Evolutionary conservation across 2,888 invertebrate species (phyloP).

Genomic region (Apocheima hispidaria): DNA sequence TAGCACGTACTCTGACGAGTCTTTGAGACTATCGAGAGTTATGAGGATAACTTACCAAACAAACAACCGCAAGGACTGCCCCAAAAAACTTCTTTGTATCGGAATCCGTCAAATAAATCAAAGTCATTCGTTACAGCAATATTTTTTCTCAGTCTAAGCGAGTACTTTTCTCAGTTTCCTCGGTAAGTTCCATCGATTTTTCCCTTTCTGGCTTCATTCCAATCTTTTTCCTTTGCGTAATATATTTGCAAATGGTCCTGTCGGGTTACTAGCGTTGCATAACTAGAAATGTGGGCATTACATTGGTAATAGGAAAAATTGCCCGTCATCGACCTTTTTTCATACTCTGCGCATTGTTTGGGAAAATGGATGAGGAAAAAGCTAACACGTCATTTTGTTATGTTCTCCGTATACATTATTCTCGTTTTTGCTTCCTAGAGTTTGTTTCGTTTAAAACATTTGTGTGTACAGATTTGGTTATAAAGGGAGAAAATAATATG

Average conservation of each 20-base stretch:
- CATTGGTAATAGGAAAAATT: conserved; percentile 44
- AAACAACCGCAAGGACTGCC: conserved; percentile 30
- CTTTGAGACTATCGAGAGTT: conserved; percentile 12
- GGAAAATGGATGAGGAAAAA: conserved; percentile 37
- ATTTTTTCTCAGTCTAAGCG: conserved; percentile 49
- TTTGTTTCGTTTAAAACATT: conserved; percentile 24
- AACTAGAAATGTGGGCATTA: conserved; percentile 54
- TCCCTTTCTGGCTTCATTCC: conserved; percentile 72
- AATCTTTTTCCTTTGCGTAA: conserved; percentile 72
- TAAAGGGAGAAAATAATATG: conserved; percentile 21
- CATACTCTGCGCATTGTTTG: conserved; percentile 37
- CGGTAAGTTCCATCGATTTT: conserved; percentile 70
- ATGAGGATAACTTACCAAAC: conserved; percentile 31
- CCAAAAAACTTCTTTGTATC: conserved; percentile 35
- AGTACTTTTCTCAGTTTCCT: conserved; percentile 46
- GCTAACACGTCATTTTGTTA: conserved; percentile 32
- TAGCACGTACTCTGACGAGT: not conserved
- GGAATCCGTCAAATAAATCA: conserved; percentile 46
- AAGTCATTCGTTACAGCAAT: conserved; percentile 34
- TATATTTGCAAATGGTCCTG: conserved; percentile 72
- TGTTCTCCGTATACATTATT: conserved; percentile 13
- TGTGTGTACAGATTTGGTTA: conserved; percentile 22
- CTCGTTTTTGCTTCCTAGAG: not conserved
- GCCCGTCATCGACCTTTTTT: conserved; percentile 39
- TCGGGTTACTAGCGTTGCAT: conserved; percentile 54